Evolutionary conservation across 37 sponge, comb jelly and placozoan species (phyloP), one percentile per base, ranked within the genome.

Genomic region (Spongilla lacustris): DNA sequence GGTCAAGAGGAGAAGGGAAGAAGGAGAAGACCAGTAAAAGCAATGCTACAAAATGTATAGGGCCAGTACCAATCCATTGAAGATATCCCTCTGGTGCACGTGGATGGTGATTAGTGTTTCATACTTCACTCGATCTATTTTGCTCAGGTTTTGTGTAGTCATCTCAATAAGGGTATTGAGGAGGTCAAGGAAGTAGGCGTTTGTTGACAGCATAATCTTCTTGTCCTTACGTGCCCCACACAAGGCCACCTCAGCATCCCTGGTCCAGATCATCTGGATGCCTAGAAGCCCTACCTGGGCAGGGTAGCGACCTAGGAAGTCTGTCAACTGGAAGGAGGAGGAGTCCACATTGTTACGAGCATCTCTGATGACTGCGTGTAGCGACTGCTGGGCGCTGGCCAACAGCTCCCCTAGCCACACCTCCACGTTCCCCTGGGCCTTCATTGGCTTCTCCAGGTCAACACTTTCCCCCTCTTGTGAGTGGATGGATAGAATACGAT

Each of bases 361-460:
- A 69, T 92, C 87, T 24, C 93, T 35, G 66, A 98, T 93, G 68
- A 98, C 93, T 0, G 72, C 91, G 77, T 96, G 96, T 2, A 98
- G 85, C 31, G 96, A 95, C 21, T 30, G 48, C 89, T 84, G 81
- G 50, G 94, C 91, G 75, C 80, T 79, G 26, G 90, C 71, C 46
- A 98, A 93, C 22, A 98, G 96, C 36, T 84, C 31, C 13, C 92
- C 95, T 49, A 98, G 90, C 98, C 98, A 98, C n/a, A 78, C 36
- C 86, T 98, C 98, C 37, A 98, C 98, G 75, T 98, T 96, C 17
- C 98, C 98, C 66, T 98, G 98, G 28, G 98, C 96, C 70, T 90
- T 77, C 32, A 98, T 93, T 23, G 91, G 84, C 73, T 94, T 88
- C 72, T 96, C 96, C 73, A 98, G 82, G 13, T 85, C 85, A 19